phyloP scores from a whole-genome alignment of 2,797 vertebrate genomes.

The Gallinago solitaria region DNA sequence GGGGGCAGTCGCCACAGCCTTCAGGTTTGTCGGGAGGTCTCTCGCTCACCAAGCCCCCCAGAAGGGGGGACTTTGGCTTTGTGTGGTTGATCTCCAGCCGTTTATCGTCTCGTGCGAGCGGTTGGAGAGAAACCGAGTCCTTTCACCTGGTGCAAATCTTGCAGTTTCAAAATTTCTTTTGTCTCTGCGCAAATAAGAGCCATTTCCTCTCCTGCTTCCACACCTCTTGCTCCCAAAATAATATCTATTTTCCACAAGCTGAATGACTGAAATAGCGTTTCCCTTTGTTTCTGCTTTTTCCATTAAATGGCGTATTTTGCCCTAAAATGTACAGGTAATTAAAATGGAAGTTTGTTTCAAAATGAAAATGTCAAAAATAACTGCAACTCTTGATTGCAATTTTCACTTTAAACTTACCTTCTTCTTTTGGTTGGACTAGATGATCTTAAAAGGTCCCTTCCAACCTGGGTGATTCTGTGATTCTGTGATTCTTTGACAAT shows the following conservation, averaged over 20 bases:
- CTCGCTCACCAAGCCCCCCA: not conserved
- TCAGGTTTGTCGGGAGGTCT: not conserved
- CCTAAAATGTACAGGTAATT: not conserved
- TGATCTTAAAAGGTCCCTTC: too few relatives aligned
- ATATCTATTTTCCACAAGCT: not conserved
- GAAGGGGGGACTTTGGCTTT: not conserved
- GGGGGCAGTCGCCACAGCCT: fast-evolving
- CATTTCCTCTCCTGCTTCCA: not conserved
- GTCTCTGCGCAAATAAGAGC: not conserved
- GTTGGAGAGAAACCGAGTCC: not conserved
- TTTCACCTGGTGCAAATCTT: not conserved
- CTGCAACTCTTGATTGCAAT: not conserved
- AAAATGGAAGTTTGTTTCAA: not conserved
- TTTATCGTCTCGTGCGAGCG: not conserved
- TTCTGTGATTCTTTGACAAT: not conserved
- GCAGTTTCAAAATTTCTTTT: not conserved
- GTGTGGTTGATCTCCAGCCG: not conserved
- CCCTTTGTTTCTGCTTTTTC: not conserved
- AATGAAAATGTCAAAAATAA: not conserved
- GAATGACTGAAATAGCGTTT: not conserved
- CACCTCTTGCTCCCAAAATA: not conserved
- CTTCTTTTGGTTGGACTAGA: too few relatives aligned
- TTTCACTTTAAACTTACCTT: not conserved
- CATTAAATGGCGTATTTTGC: not conserved
- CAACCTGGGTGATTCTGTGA: too few relatives aligned